These are phyloP conservation scores for Amphiprion ocellaris DNA, from an alignment of 2,113 vertebrate genomes.

Conservation along the genomic window DNA sequence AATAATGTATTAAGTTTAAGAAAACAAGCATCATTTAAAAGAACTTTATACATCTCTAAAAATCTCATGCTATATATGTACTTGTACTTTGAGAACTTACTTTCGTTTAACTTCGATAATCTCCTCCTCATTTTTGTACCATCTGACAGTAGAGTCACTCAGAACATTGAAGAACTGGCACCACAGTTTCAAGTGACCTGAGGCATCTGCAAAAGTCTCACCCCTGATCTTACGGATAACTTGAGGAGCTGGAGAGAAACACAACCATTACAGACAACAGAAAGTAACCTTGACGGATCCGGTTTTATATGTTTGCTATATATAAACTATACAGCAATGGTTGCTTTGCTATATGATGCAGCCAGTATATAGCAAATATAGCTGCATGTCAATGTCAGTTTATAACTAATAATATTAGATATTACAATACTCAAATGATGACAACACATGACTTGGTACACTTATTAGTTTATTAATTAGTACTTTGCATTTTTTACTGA, in stretches of 20 bases:
- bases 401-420: too few relatives aligned
- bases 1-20: neutral
- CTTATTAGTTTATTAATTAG: too few relatives aligned
- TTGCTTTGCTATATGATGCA: neutral
- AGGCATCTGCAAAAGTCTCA: slow-evolving; percentile 92
- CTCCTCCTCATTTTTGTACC: slow-evolving; percentile 90
- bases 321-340: neutral
- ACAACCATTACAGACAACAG: slow-evolving; percentile 17
- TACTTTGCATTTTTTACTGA: too few relatives aligned
- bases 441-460: too few relatives aligned
- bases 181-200: slow-evolving; percentile 96
- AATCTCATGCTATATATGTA: too few relatives aligned
- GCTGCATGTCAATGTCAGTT: too few relatives aligned
- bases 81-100: slow-evolving; percentile 77
- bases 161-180: slow-evolving; percentile 99
- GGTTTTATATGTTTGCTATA: neutral
- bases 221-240: slow-evolving; percentile 96
- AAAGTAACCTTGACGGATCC: neutral
- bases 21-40: too few relatives aligned
- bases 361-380: too few relatives aligned
- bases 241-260: slow-evolving; percentile 89
- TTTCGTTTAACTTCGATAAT: slow-evolving; percentile 88
- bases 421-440: too few relatives aligned
- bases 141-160: slow-evolving; percentile 91
- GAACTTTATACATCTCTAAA: too few relatives aligned